Percentiles rank a stretch among this genome's conserved stretches.
Conservation (phyloP, 2,888 invertebrate species). For the Tricholauxania praeusta region DNA sequence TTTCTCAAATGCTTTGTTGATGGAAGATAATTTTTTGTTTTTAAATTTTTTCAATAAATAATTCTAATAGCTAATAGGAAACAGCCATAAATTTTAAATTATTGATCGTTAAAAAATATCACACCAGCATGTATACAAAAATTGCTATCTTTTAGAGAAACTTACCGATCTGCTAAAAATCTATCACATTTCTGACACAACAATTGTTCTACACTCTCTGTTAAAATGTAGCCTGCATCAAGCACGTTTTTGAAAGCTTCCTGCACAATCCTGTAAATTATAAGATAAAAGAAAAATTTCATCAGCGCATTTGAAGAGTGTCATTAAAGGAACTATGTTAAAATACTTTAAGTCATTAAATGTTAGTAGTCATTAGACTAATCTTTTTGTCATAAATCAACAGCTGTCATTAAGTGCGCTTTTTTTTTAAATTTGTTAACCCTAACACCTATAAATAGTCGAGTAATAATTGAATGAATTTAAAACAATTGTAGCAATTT, state of each 20-base stretch:
- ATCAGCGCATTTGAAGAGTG: neutral
- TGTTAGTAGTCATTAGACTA: no score
- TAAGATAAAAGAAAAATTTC: neutral
- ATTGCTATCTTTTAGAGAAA: neutral
- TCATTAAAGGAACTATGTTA: neutral
- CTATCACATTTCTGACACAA: slow-evolving; percentile 89
- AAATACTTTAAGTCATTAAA: no score
- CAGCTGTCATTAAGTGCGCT: no score
- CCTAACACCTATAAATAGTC: no score
- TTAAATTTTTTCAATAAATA: no score
- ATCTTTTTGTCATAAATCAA: no score
- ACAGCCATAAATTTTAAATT: neutral
- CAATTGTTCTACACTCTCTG: slow-evolving; percentile 90
- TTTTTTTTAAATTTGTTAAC: no score
- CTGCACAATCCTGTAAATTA: slow-evolving; percentile 83
- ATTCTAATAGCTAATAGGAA: neutral
- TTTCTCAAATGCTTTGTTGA: no score
- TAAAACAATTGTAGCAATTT: no score
- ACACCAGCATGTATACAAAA: no score
- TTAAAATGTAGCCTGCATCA: slow-evolving; percentile 84
- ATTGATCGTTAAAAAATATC: slow-evolving; percentile 52
- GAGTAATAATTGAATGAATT: no score
- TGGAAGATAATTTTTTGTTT: no score
- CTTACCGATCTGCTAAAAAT: slow-evolving; percentile 77
- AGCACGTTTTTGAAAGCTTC: slow-evolving; percentile 87